Base-by-base conservation (phyloP, 64 coral and sea anemone genomes). In the Montipora cactus region DNA sequence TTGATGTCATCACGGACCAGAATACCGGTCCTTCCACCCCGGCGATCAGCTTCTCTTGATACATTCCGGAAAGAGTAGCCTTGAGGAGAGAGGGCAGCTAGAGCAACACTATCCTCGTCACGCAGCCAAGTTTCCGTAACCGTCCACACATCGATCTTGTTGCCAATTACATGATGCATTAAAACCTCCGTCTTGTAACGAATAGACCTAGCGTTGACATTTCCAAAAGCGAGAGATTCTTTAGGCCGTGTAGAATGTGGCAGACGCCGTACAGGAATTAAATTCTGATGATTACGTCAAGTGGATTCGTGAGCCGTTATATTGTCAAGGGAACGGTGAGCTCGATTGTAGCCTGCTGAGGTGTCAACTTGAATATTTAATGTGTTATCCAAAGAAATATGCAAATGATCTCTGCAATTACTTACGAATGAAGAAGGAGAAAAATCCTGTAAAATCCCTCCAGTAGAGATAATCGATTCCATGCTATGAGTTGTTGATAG, bases 361-460 rank as follows among this genome's bases (percentile, higher is more conserved):
- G 46, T 81, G 79, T 12, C 79, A 81, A 81, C 37, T 81, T 81
- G 79, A 81, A 81, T 81, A 81, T 81, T 81, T 81, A 81, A 81
- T 81, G 52, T 5, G 6, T 81, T 48, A 81, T 53, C 57, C 79
- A 48, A 81, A 81, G 79, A 78, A 48, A 78, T 78, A 48, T 78
- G 11, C 28, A 48, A 28, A 48, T 78, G 76, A 78, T 55, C 52
- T 55, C 3, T 55, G 52, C 52, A 55, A 55, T 7, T 55, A 55
- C 9, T 55, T 55, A 7, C 52, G 52, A 55, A 55, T 55, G 52
- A 55, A 37, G 28, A 37, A 37, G 28, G 28, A 10, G 3, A 55
- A 55, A 4, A 55, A 55, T 55, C 52, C 52, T 55, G 52, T 55
- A 55, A 55, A 0, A 55, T 55, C 52, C 3, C 0, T 55, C 52